These are phyloP conservation scores for Actenoides hombroni DNA, from an alignment of 2,113 vertebrate genomes.

Conservation along the genomic window DNA sequence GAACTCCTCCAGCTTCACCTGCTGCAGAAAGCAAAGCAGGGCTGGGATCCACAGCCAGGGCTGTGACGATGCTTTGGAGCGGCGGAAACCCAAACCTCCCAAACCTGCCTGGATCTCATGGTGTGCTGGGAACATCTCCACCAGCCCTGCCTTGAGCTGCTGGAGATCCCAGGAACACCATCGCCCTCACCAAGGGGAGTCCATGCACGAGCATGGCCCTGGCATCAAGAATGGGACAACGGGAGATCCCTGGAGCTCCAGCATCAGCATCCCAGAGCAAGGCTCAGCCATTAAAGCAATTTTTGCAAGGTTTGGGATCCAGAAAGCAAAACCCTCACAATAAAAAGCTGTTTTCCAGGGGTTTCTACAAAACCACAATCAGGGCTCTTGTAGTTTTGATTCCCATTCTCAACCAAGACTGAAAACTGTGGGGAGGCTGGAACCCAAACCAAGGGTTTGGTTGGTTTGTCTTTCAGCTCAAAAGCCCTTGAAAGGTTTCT, in stretches of 20 bases:
- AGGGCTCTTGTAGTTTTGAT: background rate
- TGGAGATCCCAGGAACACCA: background rate
- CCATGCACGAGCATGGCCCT: rapidly evolving
- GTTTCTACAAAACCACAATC: background rate
- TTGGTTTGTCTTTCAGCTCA: background rate
- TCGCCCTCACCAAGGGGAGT: rapidly evolving
- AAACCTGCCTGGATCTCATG: rapidly evolving
- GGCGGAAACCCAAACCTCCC: background rate
- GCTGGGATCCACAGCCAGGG: background rate
- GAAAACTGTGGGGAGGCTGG: background rate
- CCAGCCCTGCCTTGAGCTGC: background rate
- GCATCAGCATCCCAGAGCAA: background rate
- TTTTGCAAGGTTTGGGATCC: background rate
- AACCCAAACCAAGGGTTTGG: background rate
- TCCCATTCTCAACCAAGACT: background rate
- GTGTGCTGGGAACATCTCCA: background rate
- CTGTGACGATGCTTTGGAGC: background rate
- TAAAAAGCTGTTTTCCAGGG: background rate
- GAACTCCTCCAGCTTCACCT: conserved; percentile 93
- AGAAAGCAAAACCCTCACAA: background rate
- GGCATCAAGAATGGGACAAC: background rate
- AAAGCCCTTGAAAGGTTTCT: background rate
- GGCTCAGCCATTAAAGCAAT: background rate
- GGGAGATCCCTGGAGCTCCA: background rate
- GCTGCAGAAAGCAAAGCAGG: conserved; percentile 73